A percentile compares a stretch with the other conserved stretches of the same genome.
phyloP scores from a whole-genome alignment of 2,888 invertebrate genomes.

The Melanchra persicariae region DNA sequence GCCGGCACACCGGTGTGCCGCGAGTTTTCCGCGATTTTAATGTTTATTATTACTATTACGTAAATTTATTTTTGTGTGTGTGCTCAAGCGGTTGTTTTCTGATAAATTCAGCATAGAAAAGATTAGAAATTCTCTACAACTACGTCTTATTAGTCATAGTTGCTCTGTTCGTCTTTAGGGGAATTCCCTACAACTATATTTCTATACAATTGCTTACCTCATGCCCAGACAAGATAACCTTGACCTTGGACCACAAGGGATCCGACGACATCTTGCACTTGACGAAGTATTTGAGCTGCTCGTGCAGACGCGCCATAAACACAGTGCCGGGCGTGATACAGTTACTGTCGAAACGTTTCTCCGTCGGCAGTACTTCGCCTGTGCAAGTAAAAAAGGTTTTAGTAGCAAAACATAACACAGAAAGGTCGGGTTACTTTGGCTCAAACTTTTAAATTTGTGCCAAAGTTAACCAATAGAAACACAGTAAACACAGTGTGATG shows the following conservation, averaged over 20 bases:
- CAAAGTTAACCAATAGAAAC: no score
- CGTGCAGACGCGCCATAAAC: slow-evolving; percentile 97
- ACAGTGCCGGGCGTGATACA: slow-evolving; percentile 99
- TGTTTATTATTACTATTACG: no score
- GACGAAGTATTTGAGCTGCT: slow-evolving; percentile 96
- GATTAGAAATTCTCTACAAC: no score
- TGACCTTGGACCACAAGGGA: slow-evolving; percentile 96
- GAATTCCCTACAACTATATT: background rate
- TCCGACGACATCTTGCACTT: slow-evolving; percentile 96
- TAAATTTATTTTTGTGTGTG: no score
- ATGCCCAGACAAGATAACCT: slow-evolving; percentile 97
- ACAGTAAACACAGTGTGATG: no score
- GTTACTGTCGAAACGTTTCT: slow-evolving; percentile 98
- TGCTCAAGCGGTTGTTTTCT: no score
- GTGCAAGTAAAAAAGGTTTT: background rate
- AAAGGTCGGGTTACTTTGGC: no score
- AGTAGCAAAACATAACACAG: no score
- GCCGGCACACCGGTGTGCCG: no score
- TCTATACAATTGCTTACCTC: slow-evolving; percentile 91
- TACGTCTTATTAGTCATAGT: background rate
- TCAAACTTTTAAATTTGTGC: no score
- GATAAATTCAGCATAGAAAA: no score
- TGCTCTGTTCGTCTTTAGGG: background rate
- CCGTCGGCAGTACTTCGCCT: slow-evolving; percentile 94
- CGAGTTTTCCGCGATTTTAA: no score